Evolutionary conservation across 2,888 invertebrate genomes (phyloP).

Genomic region (Timema podura): DNA sequence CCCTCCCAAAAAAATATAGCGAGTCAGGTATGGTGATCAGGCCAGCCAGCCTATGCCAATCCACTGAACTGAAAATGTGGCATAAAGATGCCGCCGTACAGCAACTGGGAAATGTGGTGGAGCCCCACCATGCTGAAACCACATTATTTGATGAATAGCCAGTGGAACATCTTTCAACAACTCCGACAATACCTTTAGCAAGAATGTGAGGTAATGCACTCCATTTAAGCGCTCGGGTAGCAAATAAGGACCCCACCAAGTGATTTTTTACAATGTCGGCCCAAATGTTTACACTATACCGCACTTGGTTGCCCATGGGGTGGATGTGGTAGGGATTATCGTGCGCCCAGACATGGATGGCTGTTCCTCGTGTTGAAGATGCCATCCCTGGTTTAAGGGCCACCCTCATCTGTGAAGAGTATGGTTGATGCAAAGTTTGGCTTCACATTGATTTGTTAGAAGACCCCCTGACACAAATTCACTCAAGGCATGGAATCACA

Average conservation of each 20-base stretch:
- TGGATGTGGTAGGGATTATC: background rate
- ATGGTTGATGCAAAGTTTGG: too few relatives aligned
- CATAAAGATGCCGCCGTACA: background rate
- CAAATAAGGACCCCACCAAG: conserved; percentile 10
- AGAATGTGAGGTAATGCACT: conserved; percentile 6
- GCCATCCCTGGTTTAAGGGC: too few relatives aligned
- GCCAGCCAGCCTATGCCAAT: background rate
- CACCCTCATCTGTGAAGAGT: too few relatives aligned
- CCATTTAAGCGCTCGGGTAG: background rate
- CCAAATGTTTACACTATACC: background rate
- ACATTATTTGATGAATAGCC: background rate
- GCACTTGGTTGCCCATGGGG: background rate
- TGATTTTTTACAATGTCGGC: background rate
- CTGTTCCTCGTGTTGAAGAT: too few relatives aligned
- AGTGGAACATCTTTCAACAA: background rate
- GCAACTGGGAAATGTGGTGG: background rate
- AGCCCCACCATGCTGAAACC: background rate
- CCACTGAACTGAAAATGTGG: background rate
- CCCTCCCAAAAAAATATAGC: background rate
- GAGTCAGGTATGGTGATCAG: background rate
- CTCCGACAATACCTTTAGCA: background rate
- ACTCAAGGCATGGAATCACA: too few relatives aligned
- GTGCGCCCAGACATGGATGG: background rate
- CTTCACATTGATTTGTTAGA: too few relatives aligned
- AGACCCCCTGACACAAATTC: too few relatives aligned